These are phyloP conservation scores for Falco peregrinus DNA, from an alignment of 2,797 vertebrate genomes.

Conservation along the genomic window DNA sequence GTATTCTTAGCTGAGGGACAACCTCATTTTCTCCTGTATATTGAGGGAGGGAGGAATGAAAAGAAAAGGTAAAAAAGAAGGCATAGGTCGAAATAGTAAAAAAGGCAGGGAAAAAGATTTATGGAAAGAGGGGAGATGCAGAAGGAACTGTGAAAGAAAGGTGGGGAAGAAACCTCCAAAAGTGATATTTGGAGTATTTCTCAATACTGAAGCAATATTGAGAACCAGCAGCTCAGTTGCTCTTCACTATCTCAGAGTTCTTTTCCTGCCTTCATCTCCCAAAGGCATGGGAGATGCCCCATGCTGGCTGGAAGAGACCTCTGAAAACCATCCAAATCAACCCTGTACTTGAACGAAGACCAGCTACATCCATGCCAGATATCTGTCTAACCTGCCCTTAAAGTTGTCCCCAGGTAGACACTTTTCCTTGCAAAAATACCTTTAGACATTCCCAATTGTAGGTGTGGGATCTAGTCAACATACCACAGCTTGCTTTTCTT, in stretches of 20 bases:
- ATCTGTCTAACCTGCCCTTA: not conserved
- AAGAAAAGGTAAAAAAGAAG: not conserved
- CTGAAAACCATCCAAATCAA: not conserved
- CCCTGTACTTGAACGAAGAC: not conserved
- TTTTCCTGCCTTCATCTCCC: not conserved
- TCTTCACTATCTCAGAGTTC: not conserved
- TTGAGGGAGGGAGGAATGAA: not conserved
- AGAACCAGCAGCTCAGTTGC: not conserved
- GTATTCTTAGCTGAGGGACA: conserved; percentile 42
- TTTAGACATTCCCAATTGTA: not conserved
- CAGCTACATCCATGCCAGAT: not conserved
- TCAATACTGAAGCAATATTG: not conserved
- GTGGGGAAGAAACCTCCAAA: not conserved
- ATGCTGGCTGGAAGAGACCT: not conserved
- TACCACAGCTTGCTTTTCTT: not conserved
- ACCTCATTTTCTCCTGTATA: conserved; percentile 12
- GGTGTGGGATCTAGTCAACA: not conserved
- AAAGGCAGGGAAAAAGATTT: not conserved
- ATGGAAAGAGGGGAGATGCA: not conserved
- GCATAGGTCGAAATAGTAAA: not conserved
- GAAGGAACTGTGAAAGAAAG: not conserved
- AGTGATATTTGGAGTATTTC: not conserved
- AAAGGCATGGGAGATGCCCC: not conserved
- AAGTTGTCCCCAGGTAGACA: not conserved
- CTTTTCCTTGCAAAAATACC: not conserved